Conservation (phyloP, 2,113 vertebrate species). For the Rattus rattus region DNA sequence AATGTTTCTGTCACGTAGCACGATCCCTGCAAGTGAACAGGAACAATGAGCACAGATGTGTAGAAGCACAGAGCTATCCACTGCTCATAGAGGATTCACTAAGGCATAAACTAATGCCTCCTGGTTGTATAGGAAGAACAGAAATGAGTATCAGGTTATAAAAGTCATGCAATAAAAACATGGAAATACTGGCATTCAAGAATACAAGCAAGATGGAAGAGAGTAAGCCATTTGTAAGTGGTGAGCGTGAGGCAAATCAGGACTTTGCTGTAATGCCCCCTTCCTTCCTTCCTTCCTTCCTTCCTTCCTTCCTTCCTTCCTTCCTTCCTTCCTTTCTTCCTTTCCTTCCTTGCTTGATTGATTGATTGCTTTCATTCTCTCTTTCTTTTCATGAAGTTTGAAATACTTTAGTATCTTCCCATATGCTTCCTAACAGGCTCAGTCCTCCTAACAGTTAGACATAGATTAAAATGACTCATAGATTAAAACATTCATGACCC, state of each 20-base stretch:
- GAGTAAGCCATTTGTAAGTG: background rate
- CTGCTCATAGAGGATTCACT: background rate
- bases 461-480: background rate
- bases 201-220: background rate
- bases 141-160: background rate
- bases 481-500: background rate
- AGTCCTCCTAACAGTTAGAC: background rate
- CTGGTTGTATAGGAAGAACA: constrained; percentile 1
- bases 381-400: constrained; percentile 16
- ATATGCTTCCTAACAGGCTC: background rate
- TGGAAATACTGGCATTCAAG: background rate
- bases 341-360: too few relatives aligned
- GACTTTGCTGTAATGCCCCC: background rate
- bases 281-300: background rate
- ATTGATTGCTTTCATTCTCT: background rate
- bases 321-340: too few relatives aligned
- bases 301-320: background rate
- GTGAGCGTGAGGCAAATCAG: background rate
- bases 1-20: background rate
- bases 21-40: background rate
- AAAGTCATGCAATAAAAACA: background rate
- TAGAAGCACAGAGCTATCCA: background rate
- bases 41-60: background rate
- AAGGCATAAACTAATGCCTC: background rate
- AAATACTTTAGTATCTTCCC: background rate